These are phyloP conservation scores for Pygmarrhopalites habei DNA, from an alignment of 1,140 invertebrate species.

Conservation along the genomic window DNA sequence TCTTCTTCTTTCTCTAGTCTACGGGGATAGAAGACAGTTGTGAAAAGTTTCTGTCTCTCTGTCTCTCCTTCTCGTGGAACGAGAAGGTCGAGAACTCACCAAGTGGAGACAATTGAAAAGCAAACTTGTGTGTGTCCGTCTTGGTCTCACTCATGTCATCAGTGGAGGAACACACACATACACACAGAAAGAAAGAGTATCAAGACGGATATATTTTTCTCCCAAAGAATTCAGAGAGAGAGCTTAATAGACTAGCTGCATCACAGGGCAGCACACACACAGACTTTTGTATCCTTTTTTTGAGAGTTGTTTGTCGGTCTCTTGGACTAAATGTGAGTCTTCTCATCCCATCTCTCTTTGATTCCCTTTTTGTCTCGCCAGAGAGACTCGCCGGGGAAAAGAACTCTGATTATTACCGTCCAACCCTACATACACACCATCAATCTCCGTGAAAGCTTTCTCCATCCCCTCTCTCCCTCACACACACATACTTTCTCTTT, in stretches of 20 bases:
- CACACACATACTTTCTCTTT: too few species aligned
- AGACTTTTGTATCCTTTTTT: background rate
- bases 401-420: too few species aligned
- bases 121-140: constrained; percentile 2
- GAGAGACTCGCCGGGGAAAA: background rate
- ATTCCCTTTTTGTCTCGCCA: background rate
- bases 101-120: constrained; percentile 8
- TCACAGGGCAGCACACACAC: background rate
- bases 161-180: background rate
- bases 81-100: background rate
- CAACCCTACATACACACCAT: too few species aligned
- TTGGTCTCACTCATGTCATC: background rate
- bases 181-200: background rate
- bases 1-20: too few species aligned
- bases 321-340: too few species aligned
- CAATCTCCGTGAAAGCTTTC: too few species aligned
- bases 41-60: constrained; percentile 2
- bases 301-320: background rate
- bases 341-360: too few species aligned
- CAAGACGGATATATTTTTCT: background rate
- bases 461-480: too few species aligned
- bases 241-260: background rate
- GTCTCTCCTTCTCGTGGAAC: too few species aligned
- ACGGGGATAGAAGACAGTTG: background rate
- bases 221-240: background rate